These are phyloP conservation scores for Drosophila melanosoma DNA, from an alignment of 2,888 invertebrate genomes.

Conservation along the genomic window DNA sequence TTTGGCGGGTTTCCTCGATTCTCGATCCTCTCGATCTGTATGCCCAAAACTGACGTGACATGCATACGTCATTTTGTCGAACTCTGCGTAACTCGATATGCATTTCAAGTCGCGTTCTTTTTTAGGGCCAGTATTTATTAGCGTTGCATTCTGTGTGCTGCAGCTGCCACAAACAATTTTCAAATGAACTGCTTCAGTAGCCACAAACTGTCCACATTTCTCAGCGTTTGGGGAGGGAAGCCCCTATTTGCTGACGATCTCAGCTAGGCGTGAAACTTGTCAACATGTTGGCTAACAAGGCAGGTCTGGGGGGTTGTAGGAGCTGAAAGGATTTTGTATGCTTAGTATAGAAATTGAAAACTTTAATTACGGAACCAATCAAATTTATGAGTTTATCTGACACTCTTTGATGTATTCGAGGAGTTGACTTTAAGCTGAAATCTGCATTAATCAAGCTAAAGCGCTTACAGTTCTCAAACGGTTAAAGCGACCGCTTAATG, in stretches of 20 bases:
- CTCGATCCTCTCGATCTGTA: constrained; percentile 2
- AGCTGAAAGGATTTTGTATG: not conserved
- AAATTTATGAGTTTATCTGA: not conserved
- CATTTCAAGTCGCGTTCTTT: constrained; percentile 22
- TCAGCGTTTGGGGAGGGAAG: constrained; percentile 32
- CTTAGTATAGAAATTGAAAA: not conserved
- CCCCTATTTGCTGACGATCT: constrained; percentile 53
- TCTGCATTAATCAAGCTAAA: constrained; percentile 14
- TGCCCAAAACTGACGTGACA: constrained; percentile 56
- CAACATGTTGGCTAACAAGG: constrained; percentile 62
- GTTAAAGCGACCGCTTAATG: constrained; percentile 12
- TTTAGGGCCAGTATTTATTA: constrained; percentile 37
- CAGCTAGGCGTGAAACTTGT: constrained; percentile 62
- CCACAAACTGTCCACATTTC: constrained; percentile 41
- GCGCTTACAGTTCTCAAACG: constrained; percentile 41
- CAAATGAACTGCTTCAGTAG: constrained; percentile 68
- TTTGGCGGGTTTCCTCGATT: constrained; percentile 71
- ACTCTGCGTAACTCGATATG: constrained; percentile 53
- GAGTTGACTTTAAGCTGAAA: constrained; percentile 2
- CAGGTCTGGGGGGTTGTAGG: not conserved
- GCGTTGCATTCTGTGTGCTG: constrained; percentile 31
- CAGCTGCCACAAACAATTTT: constrained; percentile 50
- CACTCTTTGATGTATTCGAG: not conserved
- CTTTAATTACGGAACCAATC: not conserved
- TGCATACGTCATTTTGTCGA: constrained; percentile 65